Evolutionary conservation across 1,140 invertebrate species (phyloP), one percentile per base, ranked within the genome.

Genomic region (Arion vulgaris): DNA sequence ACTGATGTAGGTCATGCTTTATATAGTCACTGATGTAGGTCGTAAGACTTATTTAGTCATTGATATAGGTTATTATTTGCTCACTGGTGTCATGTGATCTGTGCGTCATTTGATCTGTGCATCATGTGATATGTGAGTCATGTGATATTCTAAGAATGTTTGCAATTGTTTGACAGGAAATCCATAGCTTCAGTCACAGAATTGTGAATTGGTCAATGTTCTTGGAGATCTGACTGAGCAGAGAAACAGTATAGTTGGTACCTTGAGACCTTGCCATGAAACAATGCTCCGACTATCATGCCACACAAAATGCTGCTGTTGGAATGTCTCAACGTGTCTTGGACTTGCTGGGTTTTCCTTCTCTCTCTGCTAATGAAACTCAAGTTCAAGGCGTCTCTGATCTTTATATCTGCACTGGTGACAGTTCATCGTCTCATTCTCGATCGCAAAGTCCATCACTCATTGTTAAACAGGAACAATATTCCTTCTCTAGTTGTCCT

Each of bases 241-340:
- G 71, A 11, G 80, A 26, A 39, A 81, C 51, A 68, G 32, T 17
- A 81, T 81, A 38, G 72, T 81, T 32, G 28, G 41, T 1, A 74
- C 71, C n/a, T 71, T 81, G 38, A 51, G 80, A 28, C 80, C 73
- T n/a, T 71, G 74, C n/a, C 80, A 81, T 81, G 80, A 81, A 81
- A 51, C 80, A 81, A 34, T 81, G 80, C 51, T 81, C 80, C 0
- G 80, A 81, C 36, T 81, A 74, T 28, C 28, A 53, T 38, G 80
- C 80, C 7, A 81, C 80, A 0, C 80, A 74, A 49, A 81, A 34
- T 32, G 80, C 80, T 1, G 68, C 80, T 38, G 71, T 74, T 15
- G 80, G 80, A 32, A 36, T 81, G 69, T 74, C 80, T 26, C 80
- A 74, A 17, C 5, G 71, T 5, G 80, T 81, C 26, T 36, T 81